Conservation (phyloP, 2,797 vertebrate species). For the Manis pentadactyla region DNA sequence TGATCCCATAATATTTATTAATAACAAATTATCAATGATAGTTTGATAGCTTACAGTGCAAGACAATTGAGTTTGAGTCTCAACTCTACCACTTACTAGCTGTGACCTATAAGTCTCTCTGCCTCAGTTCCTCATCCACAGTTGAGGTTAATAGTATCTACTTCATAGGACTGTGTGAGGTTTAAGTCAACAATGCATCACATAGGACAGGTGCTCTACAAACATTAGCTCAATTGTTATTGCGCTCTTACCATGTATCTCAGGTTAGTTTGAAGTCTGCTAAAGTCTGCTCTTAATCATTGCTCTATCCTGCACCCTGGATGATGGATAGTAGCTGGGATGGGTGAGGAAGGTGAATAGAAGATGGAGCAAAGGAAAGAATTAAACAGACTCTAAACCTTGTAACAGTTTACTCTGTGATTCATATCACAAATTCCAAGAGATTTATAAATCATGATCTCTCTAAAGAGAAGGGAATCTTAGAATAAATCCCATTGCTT, state of each 20-base stretch:
- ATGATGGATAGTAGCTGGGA: neutral
- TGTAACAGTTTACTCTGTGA: neutral
- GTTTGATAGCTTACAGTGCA: slow-evolving; percentile 1
- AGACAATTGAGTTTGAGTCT: neutral
- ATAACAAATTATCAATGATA: neutral
- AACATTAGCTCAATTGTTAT: neutral
- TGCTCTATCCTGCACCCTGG: neutral
- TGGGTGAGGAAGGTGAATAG: too few relatives aligned
- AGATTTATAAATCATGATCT: slow-evolving; percentile 20
- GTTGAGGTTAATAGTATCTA: neutral
- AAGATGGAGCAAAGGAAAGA: neutral
- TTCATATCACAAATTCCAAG: neutral
- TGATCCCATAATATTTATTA: neutral
- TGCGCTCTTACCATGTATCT: neutral
- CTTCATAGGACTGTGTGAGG: neutral
- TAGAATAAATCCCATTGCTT: slow-evolving; percentile 25
- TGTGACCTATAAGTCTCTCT: neutral
- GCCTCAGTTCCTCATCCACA: neutral
- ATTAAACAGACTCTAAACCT: neutral
- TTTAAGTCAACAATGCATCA: neutral
- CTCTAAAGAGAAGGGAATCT: neutral
- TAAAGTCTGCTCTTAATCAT: neutral
- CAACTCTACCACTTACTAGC: neutral
- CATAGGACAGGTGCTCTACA: neutral
- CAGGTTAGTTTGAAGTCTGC: neutral